phyloP scores from a whole-genome alignment of 92 coral and sea anemone genomes.

The Phenganax subtilis region DNA sequence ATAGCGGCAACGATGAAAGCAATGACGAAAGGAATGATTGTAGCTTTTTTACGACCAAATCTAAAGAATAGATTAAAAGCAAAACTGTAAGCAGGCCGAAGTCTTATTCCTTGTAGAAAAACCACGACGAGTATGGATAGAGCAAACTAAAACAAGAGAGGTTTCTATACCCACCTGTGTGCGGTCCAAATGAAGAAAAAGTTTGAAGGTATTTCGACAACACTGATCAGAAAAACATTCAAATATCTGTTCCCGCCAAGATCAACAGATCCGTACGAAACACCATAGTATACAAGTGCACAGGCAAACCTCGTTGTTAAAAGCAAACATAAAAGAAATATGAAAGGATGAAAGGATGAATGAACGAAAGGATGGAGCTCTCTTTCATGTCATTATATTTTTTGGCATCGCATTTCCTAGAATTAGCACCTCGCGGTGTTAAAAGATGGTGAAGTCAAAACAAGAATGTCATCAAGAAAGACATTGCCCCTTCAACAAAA shows the following conservation, averaged over 20 bases:
- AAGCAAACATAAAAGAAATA: neutral
- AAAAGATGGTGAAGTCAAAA: no score
- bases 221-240: conserved; percentile 65
- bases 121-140: no score
- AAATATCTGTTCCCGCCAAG: conserved; percentile 74
- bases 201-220: conserved; percentile 70
- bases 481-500: no score
- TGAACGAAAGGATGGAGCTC: no score
- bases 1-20: conserved; percentile 40
- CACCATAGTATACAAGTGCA: conserved; percentile 70
- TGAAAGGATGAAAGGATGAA: neutral
- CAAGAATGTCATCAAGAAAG: no score
- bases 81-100: no score
- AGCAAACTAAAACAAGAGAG: neutral
- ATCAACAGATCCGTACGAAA: conserved; percentile 62
- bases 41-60: conserved; percentile 68
- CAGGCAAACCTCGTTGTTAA: conserved; percentile 14
- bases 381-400: no score
- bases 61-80: conserved; percentile 8
- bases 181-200: conserved; percentile 50
- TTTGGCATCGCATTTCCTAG: no score
- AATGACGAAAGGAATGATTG: conserved; percentile 45
- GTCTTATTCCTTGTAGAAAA: no score
- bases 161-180: conserved; percentile 49
- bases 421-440: no score